phyloP scores from a whole-genome alignment of 2,888 invertebrate species.

The Dicranocentrus wangi region DNA sequence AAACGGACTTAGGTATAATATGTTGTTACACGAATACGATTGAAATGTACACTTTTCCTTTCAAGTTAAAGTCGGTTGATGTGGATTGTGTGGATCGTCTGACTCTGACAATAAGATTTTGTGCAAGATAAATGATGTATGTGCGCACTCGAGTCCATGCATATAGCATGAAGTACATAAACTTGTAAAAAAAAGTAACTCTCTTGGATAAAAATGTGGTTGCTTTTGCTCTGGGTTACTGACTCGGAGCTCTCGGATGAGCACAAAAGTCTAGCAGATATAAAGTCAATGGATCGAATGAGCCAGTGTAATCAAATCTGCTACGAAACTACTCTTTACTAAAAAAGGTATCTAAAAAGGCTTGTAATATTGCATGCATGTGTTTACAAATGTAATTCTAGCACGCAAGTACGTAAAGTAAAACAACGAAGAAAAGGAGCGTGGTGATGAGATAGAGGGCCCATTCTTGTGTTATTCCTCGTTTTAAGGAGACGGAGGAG shows the following conservation, averaged over 20 bases:
- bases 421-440: too few relatives aligned
- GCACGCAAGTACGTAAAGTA: neutral
- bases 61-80: too few relatives aligned
- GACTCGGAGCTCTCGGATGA: slow-evolving; percentile 29
- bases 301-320: slow-evolving; percentile 37
- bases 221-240: slow-evolving; percentile 47
- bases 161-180: neutral
- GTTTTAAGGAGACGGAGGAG: neutral
- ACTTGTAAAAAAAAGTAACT: neutral
- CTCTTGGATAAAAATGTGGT: neutral
- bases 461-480: neutral
- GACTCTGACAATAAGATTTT: slow-evolving; percentile 11
- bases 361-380: neutral
- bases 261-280: slow-evolving; percentile 22
- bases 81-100: neutral
- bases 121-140: slow-evolving; percentile 12
- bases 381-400: slow-evolving; percentile 14
- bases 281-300: slow-evolving; percentile 38
- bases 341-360: slow-evolving; percentile 12
- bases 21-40: too few relatives aligned
- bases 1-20: too few relatives aligned
- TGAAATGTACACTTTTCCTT: too few relatives aligned
- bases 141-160: neutral
- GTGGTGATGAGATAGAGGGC: neutral
- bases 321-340: slow-evolving; percentile 2